Evolutionary conservation across 1,140 invertebrate genomes (phyloP), one percentile per base, ranked within the genome.

Genomic region (Cyclina sinensis): DNA sequence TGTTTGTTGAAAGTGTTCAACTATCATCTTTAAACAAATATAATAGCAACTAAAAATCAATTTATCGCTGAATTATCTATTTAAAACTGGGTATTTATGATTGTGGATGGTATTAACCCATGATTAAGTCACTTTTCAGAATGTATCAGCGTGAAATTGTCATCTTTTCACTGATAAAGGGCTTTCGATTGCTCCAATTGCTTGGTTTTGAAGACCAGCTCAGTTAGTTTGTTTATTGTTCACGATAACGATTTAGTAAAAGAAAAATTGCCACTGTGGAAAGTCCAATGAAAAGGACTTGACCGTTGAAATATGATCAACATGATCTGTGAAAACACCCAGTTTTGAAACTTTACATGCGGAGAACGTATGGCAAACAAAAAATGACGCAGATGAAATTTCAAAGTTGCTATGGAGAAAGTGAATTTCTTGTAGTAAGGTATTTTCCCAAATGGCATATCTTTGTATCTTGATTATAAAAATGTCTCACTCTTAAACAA

Each of bases 121-220:
- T 62, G 74, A 62, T 86, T 78, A 86, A 80, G 85, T 65, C 85
- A 87, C 85, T 87, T 62, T 79, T 65, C 43, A 43, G 24, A 68
- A 57, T 79, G 57, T 46, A 80, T 21, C 85, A 87, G 85, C 76
- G 32, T 87, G 85, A 87, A 79, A 87, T 87, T 87, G 85, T 87
- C 85, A 87, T 79, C 85, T 87, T 80, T 87, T 87, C 85, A 80
- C 85, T 80, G 85, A 87, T 87, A 87, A 87, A 87, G 85, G 70
- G 74, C 59, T 76, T 87, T 76, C 74, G 27, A 86, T 86, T 86
- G 70, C 83, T 68, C 21, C 7, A 37, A 57, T 57, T 54, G 73
- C 46, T 35, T 54, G 9, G 74, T 78, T 78, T 78, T 51, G 76
- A 87, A 73, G 32, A 18, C 48, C 27, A 54, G 43, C 51, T 62